Conservation (phyloP, 2,113 vertebrate genomes). For the Hemichromis elongatus region DNA sequence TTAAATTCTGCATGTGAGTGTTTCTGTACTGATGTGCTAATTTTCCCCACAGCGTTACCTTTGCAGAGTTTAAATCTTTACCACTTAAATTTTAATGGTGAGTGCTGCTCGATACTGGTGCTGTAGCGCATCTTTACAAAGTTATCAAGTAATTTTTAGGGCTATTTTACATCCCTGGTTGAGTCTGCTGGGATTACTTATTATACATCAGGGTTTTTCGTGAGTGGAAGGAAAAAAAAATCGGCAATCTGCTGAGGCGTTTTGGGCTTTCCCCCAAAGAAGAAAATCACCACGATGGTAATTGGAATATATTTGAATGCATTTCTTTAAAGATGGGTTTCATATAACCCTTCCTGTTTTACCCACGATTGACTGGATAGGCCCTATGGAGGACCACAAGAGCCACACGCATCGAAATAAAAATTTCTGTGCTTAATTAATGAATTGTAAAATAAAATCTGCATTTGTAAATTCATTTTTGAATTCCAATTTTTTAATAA, state of each 20-base stretch:
- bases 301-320: neutral
- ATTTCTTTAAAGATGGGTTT: neutral
- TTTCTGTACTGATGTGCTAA: neutral
- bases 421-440: too few species aligned
- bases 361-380: neutral
- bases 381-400: too few species aligned
- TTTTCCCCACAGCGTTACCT: neutral
- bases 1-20: neutral
- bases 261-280: neutral
- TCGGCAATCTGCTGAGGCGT: too few species aligned
- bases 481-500: too few species aligned
- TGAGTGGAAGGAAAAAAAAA: neutral
- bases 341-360: neutral
- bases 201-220: neutral
- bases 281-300: neutral
- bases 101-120: neutral
- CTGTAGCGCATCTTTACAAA: neutral
- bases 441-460: too few species aligned
- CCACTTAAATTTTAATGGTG: neutral
- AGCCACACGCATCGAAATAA: too few species aligned
- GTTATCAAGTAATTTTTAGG: neutral
- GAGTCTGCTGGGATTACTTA: neutral
- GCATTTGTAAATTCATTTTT: too few species aligned
- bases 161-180: neutral
- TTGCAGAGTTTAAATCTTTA: neutral